Evolutionary conservation across 92 coral and sea anemone species (phyloP).

Genomic region (Palythoa heliodiscus): DNA sequence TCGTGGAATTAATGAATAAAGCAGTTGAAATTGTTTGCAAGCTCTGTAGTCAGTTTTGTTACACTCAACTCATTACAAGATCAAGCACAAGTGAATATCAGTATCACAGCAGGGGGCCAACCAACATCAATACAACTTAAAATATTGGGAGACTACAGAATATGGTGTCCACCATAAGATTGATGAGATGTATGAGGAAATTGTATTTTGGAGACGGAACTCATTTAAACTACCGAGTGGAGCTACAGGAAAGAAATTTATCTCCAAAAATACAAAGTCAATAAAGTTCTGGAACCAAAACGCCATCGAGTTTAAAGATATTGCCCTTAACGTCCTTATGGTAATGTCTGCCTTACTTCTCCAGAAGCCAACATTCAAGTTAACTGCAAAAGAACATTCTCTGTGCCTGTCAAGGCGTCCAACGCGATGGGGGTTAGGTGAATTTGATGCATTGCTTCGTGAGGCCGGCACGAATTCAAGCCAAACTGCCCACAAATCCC

Average conservation of each 20-base stretch:
- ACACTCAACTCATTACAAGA: too few relatives aligned
- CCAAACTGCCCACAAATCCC: neutral
- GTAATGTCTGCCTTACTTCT: neutral
- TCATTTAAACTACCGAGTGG: neutral
- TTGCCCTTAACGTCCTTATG: neutral
- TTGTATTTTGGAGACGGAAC: neutral
- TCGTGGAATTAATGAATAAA: too few relatives aligned
- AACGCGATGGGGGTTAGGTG: slow-evolving; percentile 51
- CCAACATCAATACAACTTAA: neutral
- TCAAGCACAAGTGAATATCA: neutral
- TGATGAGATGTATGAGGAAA: neutral
- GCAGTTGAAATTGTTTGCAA: too few relatives aligned
- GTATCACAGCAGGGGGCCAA: slow-evolving; percentile 12
- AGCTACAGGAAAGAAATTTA: neutral
- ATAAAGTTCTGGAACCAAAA: neutral
- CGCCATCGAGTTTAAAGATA: neutral
- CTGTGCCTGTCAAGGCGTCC: slow-evolving; percentile 49
- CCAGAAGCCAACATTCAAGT: neutral
- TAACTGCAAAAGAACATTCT: neutral
- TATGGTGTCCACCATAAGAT: neutral
- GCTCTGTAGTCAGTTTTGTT: too few relatives aligned
- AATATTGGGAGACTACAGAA: neutral
- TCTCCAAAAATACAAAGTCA: neutral
- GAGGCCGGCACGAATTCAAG: slow-evolving; percentile 9
- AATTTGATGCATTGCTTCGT: slow-evolving; percentile 38